These are phyloP conservation scores for Limnothrissa miodon DNA, from an alignment of 2,113 vertebrate species.

Conservation along the genomic window DNA sequence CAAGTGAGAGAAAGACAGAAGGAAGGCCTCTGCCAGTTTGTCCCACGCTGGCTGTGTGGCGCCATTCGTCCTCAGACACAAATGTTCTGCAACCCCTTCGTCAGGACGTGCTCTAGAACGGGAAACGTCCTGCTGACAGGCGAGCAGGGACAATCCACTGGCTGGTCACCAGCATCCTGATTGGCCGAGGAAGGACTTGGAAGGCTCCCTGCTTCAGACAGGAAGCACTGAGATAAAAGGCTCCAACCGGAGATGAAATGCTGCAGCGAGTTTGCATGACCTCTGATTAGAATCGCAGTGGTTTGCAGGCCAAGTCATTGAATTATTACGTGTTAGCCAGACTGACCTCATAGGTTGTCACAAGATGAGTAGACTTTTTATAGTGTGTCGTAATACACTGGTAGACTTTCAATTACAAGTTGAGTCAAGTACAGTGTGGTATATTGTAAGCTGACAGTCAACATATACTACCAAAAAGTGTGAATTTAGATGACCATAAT, in stretches of 20 bases:
- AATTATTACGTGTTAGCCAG: neutral
- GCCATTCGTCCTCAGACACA: slow-evolving; percentile 23
- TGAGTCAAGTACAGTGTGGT: neutral
- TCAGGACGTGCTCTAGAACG: slow-evolving; percentile 24
- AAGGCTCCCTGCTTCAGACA: neutral
- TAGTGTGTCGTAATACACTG: too few relatives aligned
- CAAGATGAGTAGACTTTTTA: too few relatives aligned
- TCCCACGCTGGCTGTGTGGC: slow-evolving; percentile 32
- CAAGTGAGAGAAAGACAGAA: slow-evolving; percentile 36
- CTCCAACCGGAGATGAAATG: neutral
- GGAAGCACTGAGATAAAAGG: neutral
- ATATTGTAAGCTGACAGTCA: neutral
- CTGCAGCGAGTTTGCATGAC: neutral
- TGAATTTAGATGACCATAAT: neutral
- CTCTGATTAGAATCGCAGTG: neutral
- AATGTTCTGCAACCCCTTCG: neutral
- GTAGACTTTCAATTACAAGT: neutral
- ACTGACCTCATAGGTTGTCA: neutral
- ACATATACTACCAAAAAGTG: neutral
- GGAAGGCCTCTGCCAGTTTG: neutral
- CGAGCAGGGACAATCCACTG: neutral
- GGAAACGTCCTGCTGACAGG: neutral
- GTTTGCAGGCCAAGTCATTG: neutral
- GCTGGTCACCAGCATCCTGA: neutral
- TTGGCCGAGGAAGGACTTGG: neutral